Conservation (phyloP, 2,888 invertebrate species). For the Ectobius pallidus region DNA sequence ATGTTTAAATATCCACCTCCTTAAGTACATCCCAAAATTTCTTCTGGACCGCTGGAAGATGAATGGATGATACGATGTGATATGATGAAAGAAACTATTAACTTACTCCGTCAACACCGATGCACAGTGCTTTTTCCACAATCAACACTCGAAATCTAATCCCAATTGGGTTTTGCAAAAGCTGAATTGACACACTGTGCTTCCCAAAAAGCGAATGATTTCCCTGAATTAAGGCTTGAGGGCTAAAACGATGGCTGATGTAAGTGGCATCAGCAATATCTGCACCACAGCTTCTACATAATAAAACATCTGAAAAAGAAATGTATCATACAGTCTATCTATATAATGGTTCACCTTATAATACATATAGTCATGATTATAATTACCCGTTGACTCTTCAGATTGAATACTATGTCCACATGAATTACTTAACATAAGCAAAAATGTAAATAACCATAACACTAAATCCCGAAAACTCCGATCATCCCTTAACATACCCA, state of each 20-base stretch:
- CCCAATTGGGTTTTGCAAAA: conserved; percentile 62
- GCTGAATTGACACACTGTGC: conserved; percentile 62
- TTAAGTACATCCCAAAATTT: too few relatives aligned
- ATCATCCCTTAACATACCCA: not conserved
- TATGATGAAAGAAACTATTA: too few relatives aligned
- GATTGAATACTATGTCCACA: not conserved
- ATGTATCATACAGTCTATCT: too few relatives aligned
- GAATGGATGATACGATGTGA: too few relatives aligned
- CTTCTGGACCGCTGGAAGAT: too few relatives aligned
- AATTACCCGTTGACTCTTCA: conserved; percentile 12
- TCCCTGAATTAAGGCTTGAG: conserved; percentile 56
- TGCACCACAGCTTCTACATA: conserved; percentile 65
- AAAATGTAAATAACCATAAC: not conserved
- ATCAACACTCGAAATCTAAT: conserved; percentile 62
- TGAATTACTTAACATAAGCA: not conserved
- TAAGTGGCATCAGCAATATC: conserved; percentile 63
- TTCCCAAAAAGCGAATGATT: conserved; percentile 62
- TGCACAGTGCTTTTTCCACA: conserved; percentile 61
- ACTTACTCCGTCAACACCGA: conserved; percentile 59
- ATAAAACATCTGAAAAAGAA: conserved; percentile 58
- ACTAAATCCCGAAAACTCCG: not conserved
- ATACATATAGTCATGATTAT: too few relatives aligned
- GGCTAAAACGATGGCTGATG: conserved; percentile 60
- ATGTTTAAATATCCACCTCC: too few relatives aligned
- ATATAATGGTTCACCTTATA: too few relatives aligned